These are phyloP conservation scores for Sesia bembeciformis DNA, from an alignment of 2,888 invertebrate genomes.

Conservation along the genomic window DNA sequence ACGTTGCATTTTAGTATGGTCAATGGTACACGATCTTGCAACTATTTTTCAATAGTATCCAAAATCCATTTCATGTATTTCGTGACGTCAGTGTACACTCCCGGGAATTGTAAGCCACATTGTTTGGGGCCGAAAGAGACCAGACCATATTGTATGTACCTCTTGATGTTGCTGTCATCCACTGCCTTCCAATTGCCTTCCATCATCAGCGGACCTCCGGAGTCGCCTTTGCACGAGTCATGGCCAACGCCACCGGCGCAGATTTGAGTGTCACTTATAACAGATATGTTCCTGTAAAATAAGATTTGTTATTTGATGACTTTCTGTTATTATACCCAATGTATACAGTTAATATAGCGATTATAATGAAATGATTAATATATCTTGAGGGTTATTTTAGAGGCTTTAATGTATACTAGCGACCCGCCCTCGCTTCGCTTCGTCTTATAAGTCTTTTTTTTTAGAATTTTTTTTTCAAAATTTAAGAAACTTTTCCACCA, in stretches of 20 bases:
- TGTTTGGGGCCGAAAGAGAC: slow-evolving; percentile 17
- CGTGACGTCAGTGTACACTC: slow-evolving; percentile 48
- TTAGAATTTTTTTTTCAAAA: no score
- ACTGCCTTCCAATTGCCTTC: slow-evolving; percentile 3
- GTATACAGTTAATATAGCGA: no score
- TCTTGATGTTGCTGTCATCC: slow-evolving; percentile 1
- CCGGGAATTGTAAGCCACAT: slow-evolving; percentile 41
- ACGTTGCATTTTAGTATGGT: no score
- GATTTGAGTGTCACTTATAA: slow-evolving; percentile 4
- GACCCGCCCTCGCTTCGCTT: no score
- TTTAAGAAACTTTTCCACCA: no score
- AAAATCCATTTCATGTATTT: slow-evolving; percentile 49
- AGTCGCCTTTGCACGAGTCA: slow-evolving; percentile 78
- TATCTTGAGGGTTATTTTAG: no score
- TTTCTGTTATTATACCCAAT: not conserved
- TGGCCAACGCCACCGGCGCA: slow-evolving; percentile 46
- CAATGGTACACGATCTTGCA: no score
- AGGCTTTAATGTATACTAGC: no score
- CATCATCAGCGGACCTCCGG: slow-evolving; percentile 77
- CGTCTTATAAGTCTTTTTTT: no score
- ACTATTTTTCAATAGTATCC: slow-evolving; percentile 17
- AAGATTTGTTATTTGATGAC: not conserved
- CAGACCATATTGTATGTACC: slow-evolving; percentile 25
- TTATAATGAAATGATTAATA: no score
- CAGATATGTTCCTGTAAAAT: not conserved